These are phyloP conservation scores for Amphipyra berbera DNA, from an alignment of 2,888 invertebrate genomes.

Conservation along the genomic window DNA sequence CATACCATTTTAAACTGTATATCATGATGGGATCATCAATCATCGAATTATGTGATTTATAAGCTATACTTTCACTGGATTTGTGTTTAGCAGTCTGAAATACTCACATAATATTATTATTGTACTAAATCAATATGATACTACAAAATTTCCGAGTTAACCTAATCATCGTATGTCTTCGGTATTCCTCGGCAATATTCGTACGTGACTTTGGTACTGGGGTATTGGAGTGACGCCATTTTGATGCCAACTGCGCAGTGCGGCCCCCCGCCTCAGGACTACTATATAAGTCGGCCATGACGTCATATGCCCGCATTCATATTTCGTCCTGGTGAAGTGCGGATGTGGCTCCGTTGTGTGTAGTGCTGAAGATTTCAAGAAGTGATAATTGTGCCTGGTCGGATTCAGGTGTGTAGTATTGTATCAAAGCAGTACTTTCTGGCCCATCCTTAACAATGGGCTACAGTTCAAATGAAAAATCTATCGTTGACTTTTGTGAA, in stretches of 20 bases:
- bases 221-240: conserved; percentile 74
- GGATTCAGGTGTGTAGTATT: conserved; percentile 88
- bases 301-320: conserved; percentile 77
- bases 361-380: conserved; percentile 75
- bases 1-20: no score
- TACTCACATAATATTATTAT: background rate
- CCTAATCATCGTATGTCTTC: conserved; percentile 40
- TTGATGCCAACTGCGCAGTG: conserved; percentile 79
- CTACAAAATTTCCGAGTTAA: conserved; percentile 40
- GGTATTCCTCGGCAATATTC: conserved; percentile 53
- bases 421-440: conserved; percentile 78
- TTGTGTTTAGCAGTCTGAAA: no score
- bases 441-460: conserved; percentile 78
- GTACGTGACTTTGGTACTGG: conserved; percentile 40
- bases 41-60: no score
- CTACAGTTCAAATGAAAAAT: conserved; percentile 84
- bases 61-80: no score
- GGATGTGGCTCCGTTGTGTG: conserved; percentile 78
- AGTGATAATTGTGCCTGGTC: conserved; percentile 79
- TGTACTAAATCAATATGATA: background rate
- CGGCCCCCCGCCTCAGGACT: conserved; percentile 61
- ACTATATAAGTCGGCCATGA: conserved; percentile 78
- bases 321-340: conserved; percentile 70
- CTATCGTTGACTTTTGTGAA: conserved; percentile 87
- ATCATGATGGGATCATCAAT: no score